A percentile compares a stretch with the other conserved stretches of the same genome.
Evolutionary conservation across 1,140 invertebrate genomes (phyloP).

Genomic region (Lepidurus apus): DNA sequence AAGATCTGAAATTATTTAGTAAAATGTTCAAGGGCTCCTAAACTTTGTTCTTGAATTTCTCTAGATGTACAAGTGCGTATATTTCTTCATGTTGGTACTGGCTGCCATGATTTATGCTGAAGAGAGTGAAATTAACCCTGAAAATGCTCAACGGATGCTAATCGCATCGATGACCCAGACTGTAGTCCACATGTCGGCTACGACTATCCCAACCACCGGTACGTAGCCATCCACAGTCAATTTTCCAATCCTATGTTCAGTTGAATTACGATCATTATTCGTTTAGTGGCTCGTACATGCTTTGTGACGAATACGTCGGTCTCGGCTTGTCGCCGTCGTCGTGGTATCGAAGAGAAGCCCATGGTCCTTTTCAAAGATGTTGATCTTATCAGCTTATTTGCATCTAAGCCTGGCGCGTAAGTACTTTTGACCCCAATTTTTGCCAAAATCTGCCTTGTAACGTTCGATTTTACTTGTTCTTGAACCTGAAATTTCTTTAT

Average conservation of each 20-base stretch:
- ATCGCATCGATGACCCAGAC: background rate
- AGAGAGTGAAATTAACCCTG: background rate
- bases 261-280: too few relatives aligned
- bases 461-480: too few relatives aligned
- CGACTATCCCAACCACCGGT: background rate
- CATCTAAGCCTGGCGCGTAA: background rate
- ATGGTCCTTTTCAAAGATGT: background rate
- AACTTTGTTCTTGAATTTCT: too few relatives aligned
- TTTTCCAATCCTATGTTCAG: background rate
- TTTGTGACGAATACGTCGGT: background rate
- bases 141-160: background rate
- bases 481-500: too few relatives aligned
- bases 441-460: too few relatives aligned
- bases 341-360: conserved; percentile 15
- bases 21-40: too few relatives aligned
- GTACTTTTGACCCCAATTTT: background rate
- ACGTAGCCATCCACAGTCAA: background rate
- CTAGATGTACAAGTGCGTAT: background rate
- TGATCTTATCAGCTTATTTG: background rate
- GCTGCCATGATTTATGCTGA: background rate
- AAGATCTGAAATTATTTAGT: too few relatives aligned
- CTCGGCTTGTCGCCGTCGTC: background rate
- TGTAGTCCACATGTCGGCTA: background rate
- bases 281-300: background rate
- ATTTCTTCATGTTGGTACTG: background rate